These are phyloP conservation scores for Formica aserva DNA, from an alignment of 2,888 invertebrate species.

Conservation along the genomic window DNA sequence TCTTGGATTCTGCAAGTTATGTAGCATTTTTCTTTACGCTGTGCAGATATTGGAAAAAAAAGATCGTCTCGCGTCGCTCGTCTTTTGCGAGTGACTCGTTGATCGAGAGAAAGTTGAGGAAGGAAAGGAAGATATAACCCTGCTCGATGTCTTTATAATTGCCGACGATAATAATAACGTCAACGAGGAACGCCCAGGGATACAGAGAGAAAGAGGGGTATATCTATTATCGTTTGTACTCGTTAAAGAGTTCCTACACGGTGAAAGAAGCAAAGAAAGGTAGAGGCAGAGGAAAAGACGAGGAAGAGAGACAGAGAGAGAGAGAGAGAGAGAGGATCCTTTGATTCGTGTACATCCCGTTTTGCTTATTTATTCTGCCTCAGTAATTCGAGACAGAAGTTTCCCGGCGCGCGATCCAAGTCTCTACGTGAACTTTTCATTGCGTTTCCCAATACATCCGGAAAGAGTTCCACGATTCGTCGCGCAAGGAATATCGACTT, in stretches of 20 bases:
- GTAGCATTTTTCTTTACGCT: neutral
- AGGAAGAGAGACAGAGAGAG: neutral
- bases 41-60: neutral
- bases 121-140: neutral
- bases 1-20: neutral
- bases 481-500: constrained; percentile 31
- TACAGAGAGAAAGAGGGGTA: constrained; percentile 31
- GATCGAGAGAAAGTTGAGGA: neutral
- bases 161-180: constrained; percentile 59
- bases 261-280: constrained; percentile 34
- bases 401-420: constrained; percentile 64
- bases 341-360: constrained; percentile 69
- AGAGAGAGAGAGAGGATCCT: constrained; percentile 33
- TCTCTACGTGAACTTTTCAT: constrained; percentile 44
- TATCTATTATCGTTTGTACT: constrained; percentile 66
- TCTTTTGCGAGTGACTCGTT: neutral
- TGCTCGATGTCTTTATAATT: constrained; percentile 58
- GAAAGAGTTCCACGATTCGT: constrained; percentile 18
- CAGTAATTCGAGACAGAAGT: constrained; percentile 67
- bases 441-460: constrained; percentile 27
- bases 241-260: constrained; percentile 61
- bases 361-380: constrained; percentile 75
- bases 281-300: constrained; percentile 2
- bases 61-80: neutral
- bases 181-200: constrained; percentile 31